Base-by-base conservation (phyloP, 2,888 invertebrate species). In the Odiellus spinosus region DNA sequence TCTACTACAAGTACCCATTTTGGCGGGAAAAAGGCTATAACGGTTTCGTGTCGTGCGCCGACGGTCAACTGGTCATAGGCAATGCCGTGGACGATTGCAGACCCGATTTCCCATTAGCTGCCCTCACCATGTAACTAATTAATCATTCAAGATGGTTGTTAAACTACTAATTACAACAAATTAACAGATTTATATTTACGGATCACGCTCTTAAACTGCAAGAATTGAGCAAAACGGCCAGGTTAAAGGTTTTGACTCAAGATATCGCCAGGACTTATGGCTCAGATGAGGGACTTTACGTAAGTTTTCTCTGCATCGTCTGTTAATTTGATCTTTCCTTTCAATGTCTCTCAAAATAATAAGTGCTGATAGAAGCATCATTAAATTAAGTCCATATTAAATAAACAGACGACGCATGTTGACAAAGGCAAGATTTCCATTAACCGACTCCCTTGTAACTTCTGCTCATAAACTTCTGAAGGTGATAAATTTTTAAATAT, bases 1-100 rank as follows among this genome's bases (percentile, higher is more conserved):
- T 65, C 32, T 67, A 65, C 48, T 69, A 67, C 55, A 56, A 61
- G 35, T 57, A 52, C 14, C 57, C 64, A 2, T 69, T 66, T 56
- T 69, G 68, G 69, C 59, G 62, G 41, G 57, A 63, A 32, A 60
- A 63, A 48, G 64, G 38, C 12, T 36, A 15, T 17, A 36, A 36
- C 12, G 38, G 38, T 15, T 36, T 36, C 17, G 38, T 36, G 12
- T 14, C 38, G 6, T 36, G 38, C 17, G 15, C 15, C 10, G 38
- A 36, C 1, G 2, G 38, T 2, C 38, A 36, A 36, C 12, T 36
- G 12, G 38, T 36, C 2, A 15, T 36, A 12, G 38, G 38, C 12
- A 36, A 36, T 36, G 38, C 12, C 15, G 6, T 36, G 38, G 38
- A 36, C 17, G 38, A 36, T 36, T 36, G 38, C 2, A 36, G 38